These are phyloP conservation scores for Sycophila sp. DNA, from an alignment of 1,140 invertebrate genomes.

Conservation along the genomic window DNA sequence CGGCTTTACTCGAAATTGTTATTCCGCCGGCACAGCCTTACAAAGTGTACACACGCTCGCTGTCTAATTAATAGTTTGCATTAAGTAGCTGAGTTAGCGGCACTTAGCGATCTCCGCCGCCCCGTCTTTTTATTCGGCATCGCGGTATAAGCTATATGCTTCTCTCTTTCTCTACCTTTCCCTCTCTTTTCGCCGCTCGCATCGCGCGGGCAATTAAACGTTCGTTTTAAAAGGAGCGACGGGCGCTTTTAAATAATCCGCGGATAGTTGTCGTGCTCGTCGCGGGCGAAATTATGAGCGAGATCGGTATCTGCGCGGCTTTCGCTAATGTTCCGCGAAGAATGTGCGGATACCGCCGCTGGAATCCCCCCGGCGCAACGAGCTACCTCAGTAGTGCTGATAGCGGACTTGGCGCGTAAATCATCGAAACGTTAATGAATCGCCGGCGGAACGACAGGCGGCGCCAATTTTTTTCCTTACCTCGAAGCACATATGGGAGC, in stretches of 20 bases:
- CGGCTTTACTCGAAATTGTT: too few species aligned
- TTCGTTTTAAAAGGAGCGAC: constrained; percentile 7
- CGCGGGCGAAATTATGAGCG: constrained; percentile 1
- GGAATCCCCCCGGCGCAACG: not conserved
- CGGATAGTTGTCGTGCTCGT: not conserved
- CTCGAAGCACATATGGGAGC: too few species aligned
- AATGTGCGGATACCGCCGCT: not conserved
- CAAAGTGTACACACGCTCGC: not conserved
- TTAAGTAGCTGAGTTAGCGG: constrained; percentile 38
- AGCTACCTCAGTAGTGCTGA: constrained; percentile 28
- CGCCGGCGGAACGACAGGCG: not conserved
- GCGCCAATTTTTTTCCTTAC: too few species aligned
- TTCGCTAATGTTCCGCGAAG: not conserved
- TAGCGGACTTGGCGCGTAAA: not conserved
- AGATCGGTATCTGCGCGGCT: not conserved
- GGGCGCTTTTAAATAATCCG: too few species aligned
- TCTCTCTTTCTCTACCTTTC: too few species aligned
- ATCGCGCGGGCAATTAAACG: constrained; percentile 13
- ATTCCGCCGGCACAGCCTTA: not conserved
- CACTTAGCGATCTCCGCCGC: constrained; percentile 14
- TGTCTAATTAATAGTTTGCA: constrained; percentile 38
- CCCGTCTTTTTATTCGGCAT: constrained; percentile 6
- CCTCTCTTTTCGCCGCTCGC: too few species aligned
- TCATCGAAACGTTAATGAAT: not conserved
- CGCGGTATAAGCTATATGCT: too few species aligned